Evolutionary conservation across 2,888 invertebrate species (phyloP), one percentile per base, ranked within the genome.

Genomic region (Mantis religiosa): DNA sequence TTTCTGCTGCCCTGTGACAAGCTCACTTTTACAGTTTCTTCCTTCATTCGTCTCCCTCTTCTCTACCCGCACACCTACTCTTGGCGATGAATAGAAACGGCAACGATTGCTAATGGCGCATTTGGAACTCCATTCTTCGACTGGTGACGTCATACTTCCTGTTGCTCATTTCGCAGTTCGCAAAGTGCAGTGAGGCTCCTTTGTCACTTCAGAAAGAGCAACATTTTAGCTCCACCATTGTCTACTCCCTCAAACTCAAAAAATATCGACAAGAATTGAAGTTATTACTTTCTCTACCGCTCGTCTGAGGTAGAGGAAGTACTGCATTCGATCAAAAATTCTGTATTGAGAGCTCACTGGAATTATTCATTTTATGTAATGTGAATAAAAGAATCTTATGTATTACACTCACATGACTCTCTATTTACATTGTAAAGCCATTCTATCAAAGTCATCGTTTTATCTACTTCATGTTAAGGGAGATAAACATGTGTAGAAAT

Each of bases 121-220:
- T 88, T 88, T 88, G 88, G 83, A 54, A 82, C 84, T 54, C 88
- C 71, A 88, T 88, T 86, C 83, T 86, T 85, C 54, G 86, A 25
- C 9, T 34, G 30, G n/a, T 89, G 88, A 89, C 89, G 89, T 89
- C 89, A 89, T 47, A 47, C 85, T 87, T 89, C 89, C 89, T 87
- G 89, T 89, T 89, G 89, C 83, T 89, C 30, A 14, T 83, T 28
- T 88, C 82, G 54, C 81, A 71, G 54, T 71, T 71, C 54, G 54
- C 54, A 25, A 71, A 71, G 54, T 71, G 54, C 54, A 71, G 15
- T 71, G 20, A 71, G 54, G 4, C 54, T 71, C 54, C 54, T 71
- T 71, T 71, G 54, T 71, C 54, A 20, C 15, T 9, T 71, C 54
- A 71, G 54, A 20, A 71, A 71, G 25, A 71, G 54, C 54, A 71